Evolutionary conservation across 2,888 invertebrate genomes (phyloP), one percentile per base, ranked within the genome.

Genomic region (Nomada ruficornis): DNA sequence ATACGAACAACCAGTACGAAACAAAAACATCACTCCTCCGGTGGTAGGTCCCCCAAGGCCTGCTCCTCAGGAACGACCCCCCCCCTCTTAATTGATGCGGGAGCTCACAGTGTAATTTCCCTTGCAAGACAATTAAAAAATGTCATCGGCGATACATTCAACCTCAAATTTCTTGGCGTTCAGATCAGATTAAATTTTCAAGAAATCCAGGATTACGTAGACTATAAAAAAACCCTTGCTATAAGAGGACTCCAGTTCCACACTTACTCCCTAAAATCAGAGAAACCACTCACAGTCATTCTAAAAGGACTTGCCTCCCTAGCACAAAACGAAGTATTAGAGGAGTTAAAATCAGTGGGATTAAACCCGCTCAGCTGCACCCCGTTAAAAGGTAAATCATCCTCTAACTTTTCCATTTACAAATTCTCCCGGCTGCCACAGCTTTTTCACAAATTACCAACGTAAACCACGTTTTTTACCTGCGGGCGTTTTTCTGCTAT

Each of bases 391-490:
- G 50, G 50, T 50, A 50, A 54, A n/a, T 54, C 54, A 0, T 54
- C 54, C 54, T 54, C 54, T n/a, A 54, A 54, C 15, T 54, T 54
- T 9, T n/a, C 54, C 15, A 54, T n/a, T n/a, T 54, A 54, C n/a
- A 54, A 54, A 54, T 0, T 54, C 15, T n/a, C 20, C 15, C 54
- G 18, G 54, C 54, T n/a, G 0, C 54, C 54, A 54, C 54, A 54
- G n/a, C 54, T n/a, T 54, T 54, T n/a, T 54, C 20, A 20, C 20
- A 54, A n/a, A n/a, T 54, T n/a, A 54, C 3, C n/a, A 15, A 54
- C 54, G n/a, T 54, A n/a, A 54, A n/a, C n/a, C 54, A 54, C n/a
- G 20, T 54, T n/a, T 54, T 54, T n/a, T 54, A 54, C 9, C 54
- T 54, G 18, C 20, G 54, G 5, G 54, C 20, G n/a, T n/a, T n/a